Evolutionary conservation across 2,888 invertebrate genomes (phyloP).

Genomic region (Parnassius orleans): DNA sequence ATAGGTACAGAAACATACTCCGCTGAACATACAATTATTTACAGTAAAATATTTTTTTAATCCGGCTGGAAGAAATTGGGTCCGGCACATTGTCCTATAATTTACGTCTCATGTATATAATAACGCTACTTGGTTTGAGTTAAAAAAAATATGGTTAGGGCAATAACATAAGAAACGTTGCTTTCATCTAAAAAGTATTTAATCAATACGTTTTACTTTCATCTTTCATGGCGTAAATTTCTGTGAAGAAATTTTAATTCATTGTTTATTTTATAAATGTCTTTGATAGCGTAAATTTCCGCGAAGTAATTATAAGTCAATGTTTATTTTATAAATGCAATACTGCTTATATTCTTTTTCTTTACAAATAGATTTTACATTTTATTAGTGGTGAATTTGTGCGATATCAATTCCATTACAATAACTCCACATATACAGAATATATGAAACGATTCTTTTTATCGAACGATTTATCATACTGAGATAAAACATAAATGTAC

Average conservation of each 20-base stretch:
- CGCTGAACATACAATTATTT: slow-evolving; percentile 15
- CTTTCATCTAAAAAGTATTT: no score
- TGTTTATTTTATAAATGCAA: neutral
- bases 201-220: no score
- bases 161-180: neutral
- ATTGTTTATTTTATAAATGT: no score
- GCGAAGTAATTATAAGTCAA: slow-evolving; percentile 10
- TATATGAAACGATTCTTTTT: slow-evolving; percentile 16
- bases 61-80: slow-evolving; percentile 5
- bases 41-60: slow-evolving; percentile 13
- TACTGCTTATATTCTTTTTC: neutral
- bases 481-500: slow-evolving; percentile 37
- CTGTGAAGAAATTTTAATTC: no score
- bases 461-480: slow-evolving; percentile 16
- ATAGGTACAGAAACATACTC: slow-evolving; percentile 13
- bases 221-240: no score
- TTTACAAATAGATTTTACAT: neutral
- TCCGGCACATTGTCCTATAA: slow-evolving; percentile 11
- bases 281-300: slow-evolving; percentile 1
- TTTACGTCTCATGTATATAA: neutral
- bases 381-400: slow-evolving; percentile 5
- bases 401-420: slow-evolving; percentile 10
- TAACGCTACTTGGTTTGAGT: neutral
- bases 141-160: neutral
- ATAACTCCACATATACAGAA: slow-evolving; percentile 17